Conservation (phyloP, 2,888 invertebrate genomes). For the Automeris io region DNA sequence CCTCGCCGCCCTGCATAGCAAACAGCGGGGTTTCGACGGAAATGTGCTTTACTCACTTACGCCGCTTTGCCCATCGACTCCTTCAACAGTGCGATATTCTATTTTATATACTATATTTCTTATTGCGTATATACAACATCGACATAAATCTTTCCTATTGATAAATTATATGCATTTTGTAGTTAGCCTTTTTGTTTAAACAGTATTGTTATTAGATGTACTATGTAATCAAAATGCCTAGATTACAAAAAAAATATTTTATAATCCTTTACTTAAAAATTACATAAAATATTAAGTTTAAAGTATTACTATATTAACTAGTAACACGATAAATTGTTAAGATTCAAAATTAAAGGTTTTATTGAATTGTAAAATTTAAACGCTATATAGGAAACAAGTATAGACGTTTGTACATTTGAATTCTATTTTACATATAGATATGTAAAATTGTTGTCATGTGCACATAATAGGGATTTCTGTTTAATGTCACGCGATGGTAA, state of each 20-base stretch:
- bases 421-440: background rate
- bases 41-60: slow-evolving; percentile 26
- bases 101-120: too few species aligned
- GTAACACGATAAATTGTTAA: background rate
- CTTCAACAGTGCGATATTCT: slow-evolving; percentile 17
- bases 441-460: slow-evolving; percentile 43
- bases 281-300: too few species aligned
- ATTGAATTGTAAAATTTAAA: too few species aligned
- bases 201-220: too few species aligned
- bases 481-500: slow-evolving; percentile 52
- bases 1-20: slow-evolving; percentile 64
- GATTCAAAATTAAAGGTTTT: background rate
- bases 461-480: slow-evolving; percentile 49
- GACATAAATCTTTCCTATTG: too few species aligned
- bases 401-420: background rate
- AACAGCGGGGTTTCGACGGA: slow-evolving; percentile 37
- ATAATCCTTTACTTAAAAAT: too few species aligned
- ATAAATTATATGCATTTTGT: too few species aligned
- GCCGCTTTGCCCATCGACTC: slow-evolving; percentile 15
- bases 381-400: background rate
- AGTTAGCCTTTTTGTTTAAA: too few species aligned
- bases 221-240: too few species aligned
- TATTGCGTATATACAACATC: too few species aligned
- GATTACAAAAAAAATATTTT: too few species aligned
- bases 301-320: too few species aligned